phyloP scores from a whole-genome alignment of 92 coral and sea anemone species.

The Epizoanthus ramosus region DNA sequence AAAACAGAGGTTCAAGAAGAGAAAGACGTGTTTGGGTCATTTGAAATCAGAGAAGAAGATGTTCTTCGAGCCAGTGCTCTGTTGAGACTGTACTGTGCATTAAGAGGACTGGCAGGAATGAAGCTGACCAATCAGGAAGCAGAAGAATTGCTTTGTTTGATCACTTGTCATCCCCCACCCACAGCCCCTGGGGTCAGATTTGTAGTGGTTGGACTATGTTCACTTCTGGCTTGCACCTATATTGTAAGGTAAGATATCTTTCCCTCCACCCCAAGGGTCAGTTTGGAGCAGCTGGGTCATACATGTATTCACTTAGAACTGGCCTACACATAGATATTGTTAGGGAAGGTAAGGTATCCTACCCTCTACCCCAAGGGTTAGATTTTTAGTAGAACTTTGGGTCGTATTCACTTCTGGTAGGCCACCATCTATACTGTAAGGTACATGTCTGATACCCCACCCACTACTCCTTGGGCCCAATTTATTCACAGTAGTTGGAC shows the following conservation, averaged over 20 bases:
- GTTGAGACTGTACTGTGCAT: slow-evolving; percentile 87
- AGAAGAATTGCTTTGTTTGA: slow-evolving; percentile 78
- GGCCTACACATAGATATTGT: slow-evolving; percentile 49
- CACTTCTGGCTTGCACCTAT: slow-evolving; percentile 79
- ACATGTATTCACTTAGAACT: too few species aligned
- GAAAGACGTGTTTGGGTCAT: slow-evolving; percentile 58
- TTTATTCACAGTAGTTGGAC: slow-evolving; percentile 74
- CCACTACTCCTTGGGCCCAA: slow-evolving; percentile 53
- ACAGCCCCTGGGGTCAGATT: slow-evolving; percentile 93
- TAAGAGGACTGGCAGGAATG: slow-evolving; percentile 92
- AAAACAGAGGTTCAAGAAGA: slow-evolving; percentile 39
- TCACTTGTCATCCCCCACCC: slow-evolving; percentile 93
- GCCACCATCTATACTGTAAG: not conserved
- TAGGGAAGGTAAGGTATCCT: slow-evolving; percentile 40
- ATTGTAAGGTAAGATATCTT: slow-evolving; percentile 60
- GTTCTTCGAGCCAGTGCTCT: slow-evolving; percentile 84
- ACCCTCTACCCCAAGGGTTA: not conserved
- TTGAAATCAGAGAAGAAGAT: slow-evolving; percentile 80
- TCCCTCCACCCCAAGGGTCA: not conserved
- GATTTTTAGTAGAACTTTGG: not conserved
- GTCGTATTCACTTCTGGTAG: not conserved
- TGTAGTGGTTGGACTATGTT: slow-evolving; percentile 88
- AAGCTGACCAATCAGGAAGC: slow-evolving; percentile 86
- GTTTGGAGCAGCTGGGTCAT: too few species aligned
- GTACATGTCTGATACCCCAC: not conserved